Conservation (phyloP, 2,113 vertebrate species). For the Cyanoderma ruficeps region DNA sequence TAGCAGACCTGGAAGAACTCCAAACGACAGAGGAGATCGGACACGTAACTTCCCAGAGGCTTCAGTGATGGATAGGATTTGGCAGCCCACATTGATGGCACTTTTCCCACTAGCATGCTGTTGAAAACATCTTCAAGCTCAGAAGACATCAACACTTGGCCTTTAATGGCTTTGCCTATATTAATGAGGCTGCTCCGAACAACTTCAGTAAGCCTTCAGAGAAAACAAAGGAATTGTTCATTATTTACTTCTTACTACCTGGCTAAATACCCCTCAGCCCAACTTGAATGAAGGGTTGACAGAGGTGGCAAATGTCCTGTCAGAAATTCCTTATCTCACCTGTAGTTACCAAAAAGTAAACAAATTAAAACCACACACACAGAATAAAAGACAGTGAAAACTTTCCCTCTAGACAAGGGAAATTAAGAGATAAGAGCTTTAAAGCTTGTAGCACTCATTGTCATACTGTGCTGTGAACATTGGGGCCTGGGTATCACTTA, state of each 20-base stretch:
- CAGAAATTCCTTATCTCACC: not conserved
- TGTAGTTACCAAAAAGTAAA: not conserved
- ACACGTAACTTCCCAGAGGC: slow-evolving; percentile 85
- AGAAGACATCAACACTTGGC: slow-evolving; percentile 91
- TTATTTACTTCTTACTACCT: not conserved
- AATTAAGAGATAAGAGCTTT: not conserved
- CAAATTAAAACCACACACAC: not conserved
- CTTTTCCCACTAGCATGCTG: slow-evolving; percentile 88
- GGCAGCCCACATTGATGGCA: slow-evolving; percentile 87
- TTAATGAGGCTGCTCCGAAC: slow-evolving; percentile 83
- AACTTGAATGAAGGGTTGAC: not conserved
- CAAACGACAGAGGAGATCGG: slow-evolving; percentile 84
- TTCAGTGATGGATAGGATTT: slow-evolving; percentile 94
- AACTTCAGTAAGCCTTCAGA: slow-evolving; percentile 82
- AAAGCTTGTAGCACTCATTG: not conserved
- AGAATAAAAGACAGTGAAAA: not conserved
- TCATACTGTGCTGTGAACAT: not conserved
- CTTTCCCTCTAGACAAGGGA: not conserved
- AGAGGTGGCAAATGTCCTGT: not conserved
- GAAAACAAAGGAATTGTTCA: not conserved
- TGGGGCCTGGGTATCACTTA: not conserved
- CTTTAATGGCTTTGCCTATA: slow-evolving; percentile 87
- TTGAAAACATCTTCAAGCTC: slow-evolving; percentile 90
- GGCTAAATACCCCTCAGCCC: not conserved
- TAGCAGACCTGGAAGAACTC: slow-evolving; percentile 84